Evolutionary conservation across 2,113 vertebrate species (phyloP).

Genomic region (Craseonycteris thonglongyai): DNA sequence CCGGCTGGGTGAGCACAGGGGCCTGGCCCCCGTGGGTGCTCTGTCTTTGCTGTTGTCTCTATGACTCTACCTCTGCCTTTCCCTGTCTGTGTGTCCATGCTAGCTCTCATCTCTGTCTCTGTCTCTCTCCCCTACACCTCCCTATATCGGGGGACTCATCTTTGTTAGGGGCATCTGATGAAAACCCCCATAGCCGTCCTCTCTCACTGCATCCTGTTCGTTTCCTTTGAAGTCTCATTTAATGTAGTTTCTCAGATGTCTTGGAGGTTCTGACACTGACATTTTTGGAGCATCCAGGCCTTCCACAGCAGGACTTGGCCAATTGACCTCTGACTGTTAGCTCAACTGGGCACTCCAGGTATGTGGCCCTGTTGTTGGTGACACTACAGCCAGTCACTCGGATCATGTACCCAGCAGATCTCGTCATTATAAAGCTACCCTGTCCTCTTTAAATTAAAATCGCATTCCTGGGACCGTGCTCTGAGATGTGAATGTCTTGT

Average conservation of each 20-base stretch:
- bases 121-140: rapidly evolving
- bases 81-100: background rate
- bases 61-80: background rate
- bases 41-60: background rate
- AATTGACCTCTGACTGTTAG: too few species aligned
- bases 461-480: background rate
- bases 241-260: too few species aligned
- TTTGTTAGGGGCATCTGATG: background rate
- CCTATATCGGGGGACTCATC: background rate
- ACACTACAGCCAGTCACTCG: background rate
- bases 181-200: rapidly evolving
- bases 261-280: background rate
- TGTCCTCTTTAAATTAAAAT: background rate
- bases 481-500: background rate
- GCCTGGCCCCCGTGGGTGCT: background rate
- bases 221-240: background rate
- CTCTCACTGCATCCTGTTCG: too few species aligned
- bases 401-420: background rate
- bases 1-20: rapidly evolving
- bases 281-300: background rate
- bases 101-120: background rate
- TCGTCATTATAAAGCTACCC: background rate
- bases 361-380: too few species aligned
- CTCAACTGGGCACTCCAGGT: too few species aligned
- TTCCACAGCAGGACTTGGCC: background rate